These are phyloP conservation scores for Malachius bipustulatus DNA, from an alignment of 2,888 invertebrate species.

Conservation along the genomic window DNA sequence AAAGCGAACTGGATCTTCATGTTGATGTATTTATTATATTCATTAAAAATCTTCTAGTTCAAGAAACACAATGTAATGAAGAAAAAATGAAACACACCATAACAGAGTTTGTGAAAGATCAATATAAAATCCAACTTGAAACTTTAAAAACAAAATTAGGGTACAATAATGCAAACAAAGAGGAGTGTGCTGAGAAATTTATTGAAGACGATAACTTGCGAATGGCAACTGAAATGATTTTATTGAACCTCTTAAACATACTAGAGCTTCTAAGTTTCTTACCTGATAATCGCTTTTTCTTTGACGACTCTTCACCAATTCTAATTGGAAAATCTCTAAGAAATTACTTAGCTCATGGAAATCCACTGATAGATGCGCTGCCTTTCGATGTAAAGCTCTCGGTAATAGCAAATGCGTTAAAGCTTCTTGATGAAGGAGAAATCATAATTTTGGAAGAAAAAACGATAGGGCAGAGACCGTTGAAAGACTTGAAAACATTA, in stretches of 20 bases:
- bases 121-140: too few relatives aligned
- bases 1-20: too few relatives aligned
- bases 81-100: too few relatives aligned
- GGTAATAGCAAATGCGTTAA: neutral
- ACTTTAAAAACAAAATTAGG: too few relatives aligned
- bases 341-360: constrained; percentile 1
- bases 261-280: neutral
- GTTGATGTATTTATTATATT: too few relatives aligned
- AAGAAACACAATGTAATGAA: too few relatives aligned
- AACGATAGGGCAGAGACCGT: neutral
- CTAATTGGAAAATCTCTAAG: neutral
- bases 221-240: neutral
- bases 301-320: neutral
- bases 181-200: too few relatives aligned
- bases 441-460: neutral
- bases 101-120: too few relatives aligned
- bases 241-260: neutral
- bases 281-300: neutral
- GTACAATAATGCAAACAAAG: too few relatives aligned
- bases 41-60: too few relatives aligned
- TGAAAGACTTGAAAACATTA: too few relatives aligned
- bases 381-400: neutral
- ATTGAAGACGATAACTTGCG: neutral
- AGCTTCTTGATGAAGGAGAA: neutral
- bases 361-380: neutral